These are phyloP conservation scores for Gryllus bimaculatus DNA, from an alignment of 1,140 invertebrate genomes.

Conservation along the genomic window DNA sequence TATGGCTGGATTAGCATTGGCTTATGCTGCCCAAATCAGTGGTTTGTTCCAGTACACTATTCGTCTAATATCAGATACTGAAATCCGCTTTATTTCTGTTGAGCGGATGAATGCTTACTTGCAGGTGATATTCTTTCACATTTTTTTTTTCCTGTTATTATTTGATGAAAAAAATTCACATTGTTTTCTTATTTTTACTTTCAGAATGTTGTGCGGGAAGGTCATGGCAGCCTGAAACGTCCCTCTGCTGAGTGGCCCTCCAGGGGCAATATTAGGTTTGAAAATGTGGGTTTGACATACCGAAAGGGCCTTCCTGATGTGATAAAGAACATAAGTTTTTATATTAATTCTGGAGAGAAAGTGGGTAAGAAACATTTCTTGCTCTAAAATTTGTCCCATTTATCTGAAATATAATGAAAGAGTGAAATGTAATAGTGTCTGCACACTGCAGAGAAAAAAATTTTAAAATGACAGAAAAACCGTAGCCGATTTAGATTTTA, in stretches of 20 bases:
- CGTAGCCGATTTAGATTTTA: no score
- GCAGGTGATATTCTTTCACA: conserved; percentile 26
- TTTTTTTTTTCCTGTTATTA: not conserved
- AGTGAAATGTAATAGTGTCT: no score
- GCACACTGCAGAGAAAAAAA: not conserved
- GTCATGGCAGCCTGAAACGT: conserved; percentile 24
- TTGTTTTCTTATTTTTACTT: conserved; percentile 9
- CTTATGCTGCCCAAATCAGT: conserved; percentile 54
- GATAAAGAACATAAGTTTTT: conserved; percentile 44
- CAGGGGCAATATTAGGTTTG: conserved; percentile 43
- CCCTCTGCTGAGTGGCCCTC: conserved; percentile 44
- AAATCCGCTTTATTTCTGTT: conserved; percentile 53
- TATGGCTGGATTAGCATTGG: conserved; percentile 55
- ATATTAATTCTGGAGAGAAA: conserved; percentile 47
- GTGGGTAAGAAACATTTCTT: conserved; percentile 33
- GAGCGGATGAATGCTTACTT: conserved; percentile 37
- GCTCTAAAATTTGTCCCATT: not conserved
- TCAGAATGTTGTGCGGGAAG: conserved; percentile 28
- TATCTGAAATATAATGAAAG: no score
- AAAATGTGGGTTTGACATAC: conserved; percentile 43
- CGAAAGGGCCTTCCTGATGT: conserved; percentile 38
- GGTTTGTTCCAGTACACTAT: conserved; percentile 57
- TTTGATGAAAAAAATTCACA: not conserved
- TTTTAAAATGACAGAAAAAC: not conserved
- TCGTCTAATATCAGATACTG: conserved; percentile 51